These are phyloP conservation scores for Camelus dromedarius DNA, from an alignment of 2,113 vertebrate genomes.

Conservation along the genomic window DNA sequence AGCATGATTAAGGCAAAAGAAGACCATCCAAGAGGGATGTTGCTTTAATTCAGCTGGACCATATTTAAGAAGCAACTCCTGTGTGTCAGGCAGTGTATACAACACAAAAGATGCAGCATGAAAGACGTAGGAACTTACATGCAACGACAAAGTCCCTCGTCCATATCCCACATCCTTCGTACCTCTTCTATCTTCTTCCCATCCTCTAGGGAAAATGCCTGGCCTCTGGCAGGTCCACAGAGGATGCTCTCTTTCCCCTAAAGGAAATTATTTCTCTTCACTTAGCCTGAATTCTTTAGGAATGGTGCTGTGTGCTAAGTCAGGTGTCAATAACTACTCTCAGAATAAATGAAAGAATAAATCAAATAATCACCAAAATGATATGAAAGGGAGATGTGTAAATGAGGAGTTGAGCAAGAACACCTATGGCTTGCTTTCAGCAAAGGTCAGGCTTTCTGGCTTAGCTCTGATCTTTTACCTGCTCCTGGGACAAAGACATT, in stretches of 20 bases:
- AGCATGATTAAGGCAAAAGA: background rate
- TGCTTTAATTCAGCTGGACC: background rate
- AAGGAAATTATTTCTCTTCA: background rate
- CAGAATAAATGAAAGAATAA: conserved; percentile 29
- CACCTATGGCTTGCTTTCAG: background rate
- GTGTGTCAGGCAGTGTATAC: background rate
- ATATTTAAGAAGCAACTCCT: background rate
- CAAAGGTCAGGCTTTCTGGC: background rate
- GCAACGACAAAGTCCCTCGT: no score
- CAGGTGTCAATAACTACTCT: conserved; percentile 7
- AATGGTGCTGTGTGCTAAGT: background rate
- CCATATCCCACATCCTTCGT: background rate
- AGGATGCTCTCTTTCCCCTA: background rate
- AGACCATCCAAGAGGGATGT: background rate
- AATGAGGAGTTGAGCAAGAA: background rate
- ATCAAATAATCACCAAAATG: background rate
- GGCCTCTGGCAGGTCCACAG: background rate
- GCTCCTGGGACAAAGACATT: background rate
- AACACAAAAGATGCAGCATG: background rate
- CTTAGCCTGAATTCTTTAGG: background rate
- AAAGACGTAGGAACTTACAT: background rate
- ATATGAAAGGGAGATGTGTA: background rate
- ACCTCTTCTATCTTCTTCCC: background rate
- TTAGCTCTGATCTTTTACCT: background rate
- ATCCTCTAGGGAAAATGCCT: background rate